Evolutionary conservation across 2,797 vertebrate species (phyloP).

Genomic region (Myioborus melanocephalus): DNA sequence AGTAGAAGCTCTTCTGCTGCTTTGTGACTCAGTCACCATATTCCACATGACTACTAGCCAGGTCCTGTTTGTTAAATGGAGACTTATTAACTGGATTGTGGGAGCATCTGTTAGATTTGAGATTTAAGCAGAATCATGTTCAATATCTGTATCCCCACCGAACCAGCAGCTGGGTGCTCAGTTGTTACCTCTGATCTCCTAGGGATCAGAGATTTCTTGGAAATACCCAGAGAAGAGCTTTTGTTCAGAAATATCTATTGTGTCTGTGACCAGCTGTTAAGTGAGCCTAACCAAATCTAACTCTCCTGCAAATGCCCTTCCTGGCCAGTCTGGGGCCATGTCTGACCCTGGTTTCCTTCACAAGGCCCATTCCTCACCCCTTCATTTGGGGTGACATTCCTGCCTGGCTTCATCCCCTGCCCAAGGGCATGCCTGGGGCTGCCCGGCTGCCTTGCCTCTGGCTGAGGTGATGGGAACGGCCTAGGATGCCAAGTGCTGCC

Average conservation of each 20-base stretch:
- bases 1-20: background rate
- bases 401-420: background rate
- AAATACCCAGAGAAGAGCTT: background rate
- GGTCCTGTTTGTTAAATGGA: background rate
- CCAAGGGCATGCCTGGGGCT: background rate
- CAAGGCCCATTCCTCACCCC: background rate
- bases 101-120: background rate
- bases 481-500: background rate
- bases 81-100: background rate
- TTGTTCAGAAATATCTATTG: background rate
- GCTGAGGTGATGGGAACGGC: background rate
- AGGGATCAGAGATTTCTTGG: background rate
- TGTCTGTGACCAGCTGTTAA: background rate
- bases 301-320: background rate
- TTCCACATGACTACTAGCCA: background rate
- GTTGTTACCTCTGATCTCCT: background rate
- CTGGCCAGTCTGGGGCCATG: rapidly evolving
- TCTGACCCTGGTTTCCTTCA: background rate
- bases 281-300: background rate
- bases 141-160: background rate
- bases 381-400: background rate
- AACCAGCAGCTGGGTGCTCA: background rate
- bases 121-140: background rate
- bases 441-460: background rate
- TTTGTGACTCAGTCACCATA: background rate